Evolutionary conservation across 2,113 vertebrate genomes (phyloP).

Genomic region (Spea bombifrons): DNA sequence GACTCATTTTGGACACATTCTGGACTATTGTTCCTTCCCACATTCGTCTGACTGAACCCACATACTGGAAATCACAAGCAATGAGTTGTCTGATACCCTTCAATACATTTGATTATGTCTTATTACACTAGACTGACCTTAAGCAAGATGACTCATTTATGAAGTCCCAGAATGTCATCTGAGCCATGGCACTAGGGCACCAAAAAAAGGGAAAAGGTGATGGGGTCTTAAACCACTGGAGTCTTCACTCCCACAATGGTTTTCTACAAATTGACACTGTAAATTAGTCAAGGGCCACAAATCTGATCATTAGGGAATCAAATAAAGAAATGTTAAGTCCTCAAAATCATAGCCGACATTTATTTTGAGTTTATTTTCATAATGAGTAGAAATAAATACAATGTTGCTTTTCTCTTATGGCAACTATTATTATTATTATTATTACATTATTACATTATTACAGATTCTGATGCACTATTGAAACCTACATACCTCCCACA

Average conservation of each 20-base stretch:
- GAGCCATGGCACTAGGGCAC: background rate
- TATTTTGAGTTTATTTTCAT: no score
- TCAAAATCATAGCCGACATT: no score
- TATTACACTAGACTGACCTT: constrained; percentile 19
- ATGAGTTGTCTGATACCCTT: background rate
- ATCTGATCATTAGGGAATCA: no score
- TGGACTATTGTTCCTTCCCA: constrained; percentile 15
- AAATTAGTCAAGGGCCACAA: background rate
- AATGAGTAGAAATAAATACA: no score
- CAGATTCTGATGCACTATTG: no score
- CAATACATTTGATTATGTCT: constrained; percentile 12
- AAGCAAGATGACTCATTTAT: constrained; percentile 21
- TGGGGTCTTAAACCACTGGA: background rate
- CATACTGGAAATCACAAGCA: background rate
- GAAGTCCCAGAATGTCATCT: constrained; percentile 12
- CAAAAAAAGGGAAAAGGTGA: background rate
- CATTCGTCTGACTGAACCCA: background rate
- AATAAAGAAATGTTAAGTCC: no score
- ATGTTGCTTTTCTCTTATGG: no score
- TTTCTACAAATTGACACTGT: background rate
- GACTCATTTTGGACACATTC: constrained; percentile 23
- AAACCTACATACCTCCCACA: no score
- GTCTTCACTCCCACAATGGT: background rate
- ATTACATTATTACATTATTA: no score
- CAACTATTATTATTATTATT: no score